A percentile compares a stretch with the other conserved stretches of the same genome.
phyloP scores from a whole-genome alignment of 2,113 vertebrate genomes.

The Tetrao urogallus region DNA sequence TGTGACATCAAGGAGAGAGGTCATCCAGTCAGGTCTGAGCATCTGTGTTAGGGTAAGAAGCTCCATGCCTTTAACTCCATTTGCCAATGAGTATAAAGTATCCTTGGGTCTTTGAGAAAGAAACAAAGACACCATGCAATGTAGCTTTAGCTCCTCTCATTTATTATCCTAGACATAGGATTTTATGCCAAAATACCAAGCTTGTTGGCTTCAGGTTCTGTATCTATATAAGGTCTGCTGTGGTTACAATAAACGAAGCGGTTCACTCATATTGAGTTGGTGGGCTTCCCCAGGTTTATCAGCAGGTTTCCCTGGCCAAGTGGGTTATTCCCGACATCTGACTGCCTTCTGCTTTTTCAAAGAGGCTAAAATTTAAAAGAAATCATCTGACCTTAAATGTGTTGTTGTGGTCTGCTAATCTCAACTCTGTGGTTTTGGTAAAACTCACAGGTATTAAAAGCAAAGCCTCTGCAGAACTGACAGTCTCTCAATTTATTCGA shows the following conservation, averaged over 20 bases:
- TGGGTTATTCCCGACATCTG: too few relatives aligned
- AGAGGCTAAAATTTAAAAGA: neutral
- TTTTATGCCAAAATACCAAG: neutral
- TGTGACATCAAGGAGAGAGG: neutral
- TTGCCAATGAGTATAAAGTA: neutral
- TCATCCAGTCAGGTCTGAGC: neutral
- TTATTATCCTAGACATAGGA: neutral
- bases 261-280: too few relatives aligned
- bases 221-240: too few relatives aligned
- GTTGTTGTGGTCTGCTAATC: neutral
- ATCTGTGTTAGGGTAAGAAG: neutral
- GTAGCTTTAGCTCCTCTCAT: neutral
- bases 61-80: neutral
- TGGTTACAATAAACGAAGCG: too few relatives aligned
- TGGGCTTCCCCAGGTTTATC: too few relatives aligned
- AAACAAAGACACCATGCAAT: neutral
- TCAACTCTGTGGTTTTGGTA: neutral
- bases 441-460: neutral
- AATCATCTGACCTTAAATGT: neutral
- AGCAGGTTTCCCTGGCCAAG: too few relatives aligned
- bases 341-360: neutral
- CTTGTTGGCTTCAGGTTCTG: neutral
- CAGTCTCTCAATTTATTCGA: neutral
- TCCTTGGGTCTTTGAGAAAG: neutral
- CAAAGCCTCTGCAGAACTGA: neutral